phyloP scores from a whole-genome alignment of 2,888 invertebrate genomes.

The Epistrophe eligans region DNA sequence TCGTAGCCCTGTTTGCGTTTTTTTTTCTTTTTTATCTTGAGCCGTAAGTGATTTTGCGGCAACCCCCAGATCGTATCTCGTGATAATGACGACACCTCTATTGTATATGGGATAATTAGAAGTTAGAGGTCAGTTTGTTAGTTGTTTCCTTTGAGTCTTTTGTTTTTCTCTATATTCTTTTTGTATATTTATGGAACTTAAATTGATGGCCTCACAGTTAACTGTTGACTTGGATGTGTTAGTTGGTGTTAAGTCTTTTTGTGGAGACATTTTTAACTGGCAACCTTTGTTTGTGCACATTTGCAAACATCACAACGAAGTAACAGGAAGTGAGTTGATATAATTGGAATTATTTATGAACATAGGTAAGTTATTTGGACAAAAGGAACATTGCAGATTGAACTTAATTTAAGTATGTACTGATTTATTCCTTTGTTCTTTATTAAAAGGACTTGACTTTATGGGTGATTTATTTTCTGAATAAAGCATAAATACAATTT shows the following conservation, averaged over 20 bases:
- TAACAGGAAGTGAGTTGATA: neutral
- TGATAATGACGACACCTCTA: slow-evolving; percentile 67
- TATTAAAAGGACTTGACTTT: neutral
- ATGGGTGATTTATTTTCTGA: neutral
- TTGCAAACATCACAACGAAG: neutral
- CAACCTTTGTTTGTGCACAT: neutral
- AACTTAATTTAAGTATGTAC: neutral
- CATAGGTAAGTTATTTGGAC: slow-evolving; percentile 1
- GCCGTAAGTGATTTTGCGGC: slow-evolving; percentile 61
- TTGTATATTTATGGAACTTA: neutral
- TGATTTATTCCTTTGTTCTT: neutral
- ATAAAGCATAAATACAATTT: no score
- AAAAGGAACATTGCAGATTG: neutral
- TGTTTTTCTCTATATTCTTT: no score
- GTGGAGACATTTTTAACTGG: neutral
- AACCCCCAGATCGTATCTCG: slow-evolving; percentile 60
- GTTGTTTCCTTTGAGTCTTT: neutral
- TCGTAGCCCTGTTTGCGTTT: slow-evolving; percentile 14
- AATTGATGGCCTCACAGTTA: neutral
- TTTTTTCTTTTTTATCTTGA: slow-evolving; percentile 21
- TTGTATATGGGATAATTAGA: slow-evolving; percentile 64
- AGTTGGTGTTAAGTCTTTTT: neutral
- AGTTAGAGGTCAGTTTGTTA: slow-evolving; percentile 43
- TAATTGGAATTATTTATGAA: slow-evolving; percentile 16
- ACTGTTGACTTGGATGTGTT: neutral